phyloP scores from a whole-genome alignment of 2,113 vertebrate genomes.

The Pollimyrus isidori region DNA sequence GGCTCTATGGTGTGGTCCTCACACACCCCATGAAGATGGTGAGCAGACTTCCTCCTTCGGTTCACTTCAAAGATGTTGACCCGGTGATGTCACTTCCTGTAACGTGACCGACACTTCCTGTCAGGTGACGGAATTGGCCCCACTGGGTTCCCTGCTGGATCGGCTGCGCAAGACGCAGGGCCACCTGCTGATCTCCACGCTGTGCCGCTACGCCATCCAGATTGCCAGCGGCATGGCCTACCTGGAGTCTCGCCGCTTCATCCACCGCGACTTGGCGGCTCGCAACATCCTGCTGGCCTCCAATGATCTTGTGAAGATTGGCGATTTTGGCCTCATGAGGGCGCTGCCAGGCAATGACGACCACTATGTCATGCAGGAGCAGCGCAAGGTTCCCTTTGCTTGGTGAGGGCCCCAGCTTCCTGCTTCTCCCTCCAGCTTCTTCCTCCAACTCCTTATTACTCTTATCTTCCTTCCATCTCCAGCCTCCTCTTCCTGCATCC shows the following conservation, averaged over 20 bases:
- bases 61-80: not conserved
- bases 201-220: constrained; percentile 89
- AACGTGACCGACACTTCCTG: not conserved
- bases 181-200: constrained; percentile 85
- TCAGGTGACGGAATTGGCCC: constrained; percentile 89
- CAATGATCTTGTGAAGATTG: constrained; percentile 87
- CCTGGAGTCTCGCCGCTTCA: constrained; percentile 89
- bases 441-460: not conserved
- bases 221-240: constrained; percentile 95
- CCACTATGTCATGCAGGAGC: constrained; percentile 96
- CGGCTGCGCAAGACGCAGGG: constrained; percentile 88
- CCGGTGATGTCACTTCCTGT: not conserved
- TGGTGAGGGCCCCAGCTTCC: constrained; percentile 64
- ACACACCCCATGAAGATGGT: constrained; percentile 99
- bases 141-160: constrained; percentile 84
- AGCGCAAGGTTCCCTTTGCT: constrained; percentile 96
- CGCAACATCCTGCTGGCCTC: constrained; percentile 89
- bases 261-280: constrained; percentile 89
- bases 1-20: constrained; percentile 87
- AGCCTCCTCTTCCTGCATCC: not conserved
- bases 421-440: not conserved
- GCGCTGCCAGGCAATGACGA: constrained; percentile 92
- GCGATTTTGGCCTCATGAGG: constrained; percentile 94
- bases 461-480: not conserved
- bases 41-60: constrained; percentile 29